Evolutionary conservation across 2,113 vertebrate species (phyloP).

Genomic region (Fulmarus glacialis): DNA sequence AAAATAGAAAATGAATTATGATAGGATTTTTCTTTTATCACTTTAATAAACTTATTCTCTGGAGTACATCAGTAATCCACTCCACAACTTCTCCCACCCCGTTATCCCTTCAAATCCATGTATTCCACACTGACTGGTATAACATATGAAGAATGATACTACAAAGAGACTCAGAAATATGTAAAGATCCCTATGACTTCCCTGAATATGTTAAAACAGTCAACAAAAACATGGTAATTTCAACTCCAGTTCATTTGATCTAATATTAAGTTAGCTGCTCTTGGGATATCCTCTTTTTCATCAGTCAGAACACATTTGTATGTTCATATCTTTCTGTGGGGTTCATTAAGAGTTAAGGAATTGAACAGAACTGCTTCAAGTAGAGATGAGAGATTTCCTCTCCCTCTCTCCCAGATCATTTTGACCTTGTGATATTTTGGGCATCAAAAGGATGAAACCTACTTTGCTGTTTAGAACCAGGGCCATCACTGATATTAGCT

Average conservation of each 20-base stretch:
- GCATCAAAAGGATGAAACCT: background rate
- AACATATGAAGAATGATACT: slow-evolving; percentile 50
- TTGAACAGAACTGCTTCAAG: slow-evolving; percentile 34
- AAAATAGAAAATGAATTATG: slow-evolving; percentile 15
- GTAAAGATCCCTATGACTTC: slow-evolving; percentile 45
- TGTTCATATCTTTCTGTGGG: slow-evolving; percentile 14
- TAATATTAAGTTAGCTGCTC: slow-evolving; percentile 67
- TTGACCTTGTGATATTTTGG: slow-evolving; percentile 23
- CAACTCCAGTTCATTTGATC: slow-evolving; percentile 58
- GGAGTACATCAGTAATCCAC: slow-evolving; percentile 25
- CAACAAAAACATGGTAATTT: slow-evolving; percentile 71
- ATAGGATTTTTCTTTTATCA: slow-evolving; percentile 47
- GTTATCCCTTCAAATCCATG: slow-evolving; percentile 24
- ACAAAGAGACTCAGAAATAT: slow-evolving; percentile 64
- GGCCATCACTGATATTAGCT: background rate
- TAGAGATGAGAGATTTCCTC: background rate
- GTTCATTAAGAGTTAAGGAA: slow-evolving; percentile 54
- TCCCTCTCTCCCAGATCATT: background rate
- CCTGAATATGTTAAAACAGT: slow-evolving; percentile 62
- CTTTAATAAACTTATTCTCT: slow-evolving; percentile 39
- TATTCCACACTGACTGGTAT: slow-evolving; percentile 48
- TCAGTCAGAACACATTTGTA: slow-evolving; percentile 47
- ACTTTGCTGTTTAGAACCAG: background rate
- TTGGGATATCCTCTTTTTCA: slow-evolving; percentile 52
- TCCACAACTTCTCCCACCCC: background rate